A percentile compares a stretch with the other conserved stretches of the same genome.
phyloP scores from a whole-genome alignment of 2,113 vertebrate species.

The Coturnix japonica region DNA sequence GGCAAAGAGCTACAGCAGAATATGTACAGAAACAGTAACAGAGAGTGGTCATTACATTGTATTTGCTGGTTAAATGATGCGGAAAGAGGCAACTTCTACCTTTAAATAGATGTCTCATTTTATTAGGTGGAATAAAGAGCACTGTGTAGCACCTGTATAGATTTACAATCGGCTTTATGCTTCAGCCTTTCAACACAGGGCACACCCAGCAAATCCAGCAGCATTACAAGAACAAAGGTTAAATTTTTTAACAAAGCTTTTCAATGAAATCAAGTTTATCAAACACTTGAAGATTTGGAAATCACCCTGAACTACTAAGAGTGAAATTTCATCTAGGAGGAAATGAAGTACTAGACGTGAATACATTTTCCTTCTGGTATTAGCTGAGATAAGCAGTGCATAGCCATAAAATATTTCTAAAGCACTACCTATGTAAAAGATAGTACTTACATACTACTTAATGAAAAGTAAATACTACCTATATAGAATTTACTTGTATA shows the following conservation, averaged over 20 bases:
- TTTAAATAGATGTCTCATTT: neutral
- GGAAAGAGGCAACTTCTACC: neutral
- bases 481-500: too few relatives aligned
- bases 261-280: neutral
- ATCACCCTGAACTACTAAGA: neutral
- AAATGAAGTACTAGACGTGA: neutral
- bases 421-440: neutral
- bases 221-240: neutral
- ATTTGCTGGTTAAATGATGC: neutral
- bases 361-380: neutral
- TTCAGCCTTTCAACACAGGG: neutral
- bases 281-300: neutral
- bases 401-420: neutral
- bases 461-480: too few relatives aligned
- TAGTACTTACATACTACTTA: too few relatives aligned
- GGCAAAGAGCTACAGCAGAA: neutral
- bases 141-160: neutral
- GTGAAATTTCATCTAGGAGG: neutral
- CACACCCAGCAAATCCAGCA: neutral
- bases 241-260: neutral
- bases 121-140: neutral
- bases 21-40: neutral
- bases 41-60: neutral
- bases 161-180: neutral
- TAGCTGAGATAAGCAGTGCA: neutral